Evolutionary conservation across 2,797 vertebrate genomes (phyloP).

Genomic region (Mormyrus hasselquistii): DNA sequence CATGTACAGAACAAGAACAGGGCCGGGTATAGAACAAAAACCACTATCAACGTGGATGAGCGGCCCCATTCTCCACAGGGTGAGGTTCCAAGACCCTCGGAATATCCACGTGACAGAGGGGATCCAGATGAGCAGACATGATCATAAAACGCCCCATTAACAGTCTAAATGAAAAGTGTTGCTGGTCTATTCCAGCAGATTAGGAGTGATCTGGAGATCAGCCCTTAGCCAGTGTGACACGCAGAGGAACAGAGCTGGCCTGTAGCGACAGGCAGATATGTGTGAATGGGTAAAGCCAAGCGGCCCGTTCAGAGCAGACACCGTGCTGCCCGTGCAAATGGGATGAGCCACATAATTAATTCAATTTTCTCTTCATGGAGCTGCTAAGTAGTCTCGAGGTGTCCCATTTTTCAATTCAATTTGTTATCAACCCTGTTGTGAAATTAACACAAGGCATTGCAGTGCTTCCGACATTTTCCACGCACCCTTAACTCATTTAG

Average conservation of each 20-base stretch:
- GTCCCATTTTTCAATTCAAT: slow-evolving; percentile 16
- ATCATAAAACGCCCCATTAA: background rate
- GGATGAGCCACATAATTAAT: slow-evolving; percentile 24
- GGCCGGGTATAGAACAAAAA: background rate
- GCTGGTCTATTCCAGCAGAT: background rate
- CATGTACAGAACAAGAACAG: background rate
- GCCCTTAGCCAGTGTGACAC: background rate
- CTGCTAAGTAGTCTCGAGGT: slow-evolving; percentile 20
- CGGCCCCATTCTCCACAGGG: background rate
- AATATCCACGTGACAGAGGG: background rate
- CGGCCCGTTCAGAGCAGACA: background rate
- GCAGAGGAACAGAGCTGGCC: background rate
- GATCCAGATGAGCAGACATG: background rate
- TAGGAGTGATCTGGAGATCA: background rate
- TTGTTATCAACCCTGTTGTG: slow-evolving; percentile 5
- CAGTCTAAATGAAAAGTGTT: background rate
- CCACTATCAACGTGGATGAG: background rate
- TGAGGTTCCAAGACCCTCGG: background rate
- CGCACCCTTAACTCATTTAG: background rate
- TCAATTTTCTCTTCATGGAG: slow-evolving; percentile 19
- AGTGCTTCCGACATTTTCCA: background rate
- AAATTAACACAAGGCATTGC: background rate
- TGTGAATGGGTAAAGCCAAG: background rate
- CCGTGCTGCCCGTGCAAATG: slow-evolving; percentile 4
- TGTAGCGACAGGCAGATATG: background rate